phyloP scores from a whole-genome alignment of 2,113 vertebrate genomes.

The Psittacus erithacus region DNA sequence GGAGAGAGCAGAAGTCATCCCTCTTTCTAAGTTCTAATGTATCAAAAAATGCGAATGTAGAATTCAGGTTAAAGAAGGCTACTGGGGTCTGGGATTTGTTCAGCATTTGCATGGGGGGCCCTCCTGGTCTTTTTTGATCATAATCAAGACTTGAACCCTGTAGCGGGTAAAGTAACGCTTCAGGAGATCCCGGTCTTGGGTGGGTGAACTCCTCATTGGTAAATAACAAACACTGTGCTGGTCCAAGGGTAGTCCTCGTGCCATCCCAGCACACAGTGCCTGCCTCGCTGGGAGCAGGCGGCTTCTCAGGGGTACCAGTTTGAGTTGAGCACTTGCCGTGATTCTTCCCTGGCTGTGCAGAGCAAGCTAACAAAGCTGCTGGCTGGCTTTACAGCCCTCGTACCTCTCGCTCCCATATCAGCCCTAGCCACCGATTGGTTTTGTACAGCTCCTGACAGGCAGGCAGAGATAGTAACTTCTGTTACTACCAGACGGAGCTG shows the following conservation, averaged over 20 bases:
- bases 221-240: fast-evolving
- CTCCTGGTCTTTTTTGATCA: fast-evolving
- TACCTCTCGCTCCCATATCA: not conserved
- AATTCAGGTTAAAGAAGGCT: not conserved
- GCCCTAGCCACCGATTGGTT: not conserved
- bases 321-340: fast-evolving
- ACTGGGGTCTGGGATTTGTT: not conserved
- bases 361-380: fast-evolving
- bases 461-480: slow-evolving; percentile 58
- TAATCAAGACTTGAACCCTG: not conserved
- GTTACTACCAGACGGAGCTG: slow-evolving; percentile 15
- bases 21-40: not conserved
- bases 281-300: fast-evolving
- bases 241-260: not conserved
- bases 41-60: not conserved
- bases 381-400: not conserved
- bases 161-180: not conserved
- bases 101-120: not conserved
- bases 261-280: not conserved
- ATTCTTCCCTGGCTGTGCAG: not conserved
- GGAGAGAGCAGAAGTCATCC: not conserved
- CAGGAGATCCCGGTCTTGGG: not conserved
- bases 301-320: not conserved
- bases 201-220: not conserved
- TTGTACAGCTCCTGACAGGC: slow-evolving; percentile 18